Percentiles rank a stretch among this genome's conserved stretches.
phyloP scores from a whole-genome alignment of 1,140 invertebrate genomes.

The Lutraria rhynchaena region DNA sequence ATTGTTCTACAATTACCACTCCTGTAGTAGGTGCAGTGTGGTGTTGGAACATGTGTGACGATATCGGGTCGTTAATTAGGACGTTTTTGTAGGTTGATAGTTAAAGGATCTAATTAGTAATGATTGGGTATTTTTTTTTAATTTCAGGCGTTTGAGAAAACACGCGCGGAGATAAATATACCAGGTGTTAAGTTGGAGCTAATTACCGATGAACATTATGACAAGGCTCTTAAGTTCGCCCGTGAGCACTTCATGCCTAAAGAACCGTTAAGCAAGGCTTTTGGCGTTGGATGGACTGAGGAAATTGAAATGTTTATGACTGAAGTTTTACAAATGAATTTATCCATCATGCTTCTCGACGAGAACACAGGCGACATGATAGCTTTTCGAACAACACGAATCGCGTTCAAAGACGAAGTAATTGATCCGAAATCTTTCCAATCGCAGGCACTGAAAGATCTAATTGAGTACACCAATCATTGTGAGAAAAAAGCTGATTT shows the following conservation, averaged over 20 bases:
- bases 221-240: neutral
- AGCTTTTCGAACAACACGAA: neutral
- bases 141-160: slow-evolving; percentile 22
- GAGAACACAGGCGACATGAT: neutral
- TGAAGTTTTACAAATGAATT: neutral
- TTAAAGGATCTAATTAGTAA: too few species aligned
- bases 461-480: neutral
- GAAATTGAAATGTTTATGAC: neutral
- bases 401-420: neutral
- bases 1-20: too few species aligned
- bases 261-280: neutral
- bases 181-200: neutral
- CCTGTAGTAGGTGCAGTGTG: too few species aligned
- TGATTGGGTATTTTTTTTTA: too few species aligned
- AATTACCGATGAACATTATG: slow-evolving; percentile 3
- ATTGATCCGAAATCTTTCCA: neutral
- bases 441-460: neutral
- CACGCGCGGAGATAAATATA: neutral
- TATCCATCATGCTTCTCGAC: neutral
- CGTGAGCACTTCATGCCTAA: neutral
- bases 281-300: slow-evolving; percentile 2
- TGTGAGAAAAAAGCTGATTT: slow-evolving; percentile 25
- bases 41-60: too few species aligned
- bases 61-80: too few species aligned
- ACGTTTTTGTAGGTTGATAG: too few species aligned